These are phyloP conservation scores for Champsocephalus gunnari DNA, from an alignment of 2,797 vertebrate genomes.

Conservation along the genomic window DNA sequence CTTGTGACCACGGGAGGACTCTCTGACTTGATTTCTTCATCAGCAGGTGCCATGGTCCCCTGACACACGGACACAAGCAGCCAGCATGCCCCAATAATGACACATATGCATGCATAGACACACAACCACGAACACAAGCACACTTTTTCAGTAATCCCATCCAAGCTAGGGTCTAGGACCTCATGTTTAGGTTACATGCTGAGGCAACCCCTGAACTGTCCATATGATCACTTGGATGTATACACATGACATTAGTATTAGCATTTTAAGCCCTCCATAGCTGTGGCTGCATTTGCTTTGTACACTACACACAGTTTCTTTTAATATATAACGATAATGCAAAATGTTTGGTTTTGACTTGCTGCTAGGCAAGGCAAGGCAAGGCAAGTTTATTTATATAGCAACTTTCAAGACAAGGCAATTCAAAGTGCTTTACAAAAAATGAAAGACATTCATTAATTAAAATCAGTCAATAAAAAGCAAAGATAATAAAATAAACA, in stretches of 20 bases:
- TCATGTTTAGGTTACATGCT: conserved; percentile 53
- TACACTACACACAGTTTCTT: background rate
- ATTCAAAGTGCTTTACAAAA: too few species aligned
- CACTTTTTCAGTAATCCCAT: conserved; percentile 23
- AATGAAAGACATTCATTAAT: too few species aligned
- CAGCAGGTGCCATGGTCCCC: conserved; percentile 76
- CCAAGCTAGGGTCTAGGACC: conserved; percentile 55
- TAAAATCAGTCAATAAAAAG: too few species aligned
- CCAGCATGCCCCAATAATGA: conserved; percentile 48
- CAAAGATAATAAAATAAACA: too few species aligned
- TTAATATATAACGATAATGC: background rate
- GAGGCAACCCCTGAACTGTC: conserved; percentile 68
- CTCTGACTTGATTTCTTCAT: conserved; percentile 84
- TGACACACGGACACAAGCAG: conserved; percentile 59
- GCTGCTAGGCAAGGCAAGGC: background rate
- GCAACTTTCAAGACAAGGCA: too few species aligned
- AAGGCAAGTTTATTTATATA: too few species aligned
- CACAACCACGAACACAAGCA: conserved; percentile 1
- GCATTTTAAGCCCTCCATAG: conserved; percentile 1
- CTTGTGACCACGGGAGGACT: conserved; percentile 77
- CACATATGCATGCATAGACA: conserved; percentile 32
- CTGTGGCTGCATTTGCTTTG: background rate
- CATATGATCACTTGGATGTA: conserved; percentile 65
- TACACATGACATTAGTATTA: conserved; percentile 25
- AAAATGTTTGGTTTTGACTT: background rate